phyloP scores from a whole-genome alignment of 2,797 vertebrate species.

The Clarias laeviceps region DNA sequence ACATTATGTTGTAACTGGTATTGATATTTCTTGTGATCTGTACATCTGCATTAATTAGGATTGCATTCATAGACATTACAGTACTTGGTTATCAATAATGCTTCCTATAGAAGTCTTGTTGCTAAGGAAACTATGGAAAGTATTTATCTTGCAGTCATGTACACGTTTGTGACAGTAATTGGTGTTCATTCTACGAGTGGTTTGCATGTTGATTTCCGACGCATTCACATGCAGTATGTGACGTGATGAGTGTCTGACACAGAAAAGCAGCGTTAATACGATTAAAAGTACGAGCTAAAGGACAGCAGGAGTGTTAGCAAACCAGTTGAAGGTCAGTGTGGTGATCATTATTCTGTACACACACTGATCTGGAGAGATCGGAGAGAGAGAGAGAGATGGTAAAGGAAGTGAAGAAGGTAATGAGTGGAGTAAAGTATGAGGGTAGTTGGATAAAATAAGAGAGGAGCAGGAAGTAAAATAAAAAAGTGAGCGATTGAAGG shows the following conservation, averaged over 20 bases:
- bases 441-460: not conserved
- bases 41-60: not conserved
- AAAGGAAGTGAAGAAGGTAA: not conserved
- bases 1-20: not conserved
- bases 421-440: too few relatives aligned
- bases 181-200: too few relatives aligned
- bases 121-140: not conserved
- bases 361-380: not conserved
- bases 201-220: not conserved
- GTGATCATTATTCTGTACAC: slow-evolving; percentile 7
- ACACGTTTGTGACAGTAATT: not conserved
- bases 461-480: not conserved
- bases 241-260: not conserved
- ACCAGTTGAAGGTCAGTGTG: not conserved
- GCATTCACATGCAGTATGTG: not conserved
- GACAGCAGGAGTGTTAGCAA: not conserved
- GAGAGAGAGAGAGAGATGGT: not conserved
- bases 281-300: not conserved
- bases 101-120: not conserved
- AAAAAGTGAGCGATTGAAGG: not conserved
- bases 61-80: not conserved
- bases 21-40: not conserved
- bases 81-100: not conserved
- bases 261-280: not conserved
- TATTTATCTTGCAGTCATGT: not conserved